Conservation (phyloP, 2,888 invertebrate genomes). For the Drosophila mayaguana region DNA sequence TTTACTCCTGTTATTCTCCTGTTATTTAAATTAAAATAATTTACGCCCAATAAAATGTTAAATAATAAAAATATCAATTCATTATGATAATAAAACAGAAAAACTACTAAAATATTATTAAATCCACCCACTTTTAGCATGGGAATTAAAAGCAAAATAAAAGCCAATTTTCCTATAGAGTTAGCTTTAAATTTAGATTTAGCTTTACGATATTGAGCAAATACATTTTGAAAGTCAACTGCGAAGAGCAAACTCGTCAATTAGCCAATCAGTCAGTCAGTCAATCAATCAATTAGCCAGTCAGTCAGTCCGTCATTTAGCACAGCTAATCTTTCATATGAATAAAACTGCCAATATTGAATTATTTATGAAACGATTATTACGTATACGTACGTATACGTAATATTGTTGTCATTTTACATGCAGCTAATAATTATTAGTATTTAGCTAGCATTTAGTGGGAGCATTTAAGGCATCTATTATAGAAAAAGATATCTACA, state of each 20-base stretch:
- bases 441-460: slow-evolving; percentile 3
- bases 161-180: not conserved
- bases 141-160: not conserved
- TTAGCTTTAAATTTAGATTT: not conserved
- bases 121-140: not conserved
- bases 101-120: not conserved
- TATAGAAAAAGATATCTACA: not conserved
- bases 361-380: slow-evolving; percentile 7
- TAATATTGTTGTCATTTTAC: slow-evolving; percentile 6
- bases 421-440: not conserved
- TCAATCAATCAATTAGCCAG: not conserved
- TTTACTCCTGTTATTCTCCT: not conserved
- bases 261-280: not conserved
- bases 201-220: too few relatives aligned
- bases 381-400: slow-evolving; percentile 13
- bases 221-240: not conserved
- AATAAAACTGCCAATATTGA: slow-evolving; percentile 3
- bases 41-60: not conserved
- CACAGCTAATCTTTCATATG: not conserved
- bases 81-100: not conserved
- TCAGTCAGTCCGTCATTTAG: not conserved
- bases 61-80: not conserved
- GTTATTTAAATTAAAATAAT: too few relatives aligned
- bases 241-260: not conserved
- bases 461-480: not conserved